Evolutionary conservation across 2,113 vertebrate species (phyloP).

Genomic region (western clawed frog (Xenopus tropicalis)): UCB_Xtro_10.0 CM004443.2:24648001-24648500

Average conservation of each 20-base stretch:
- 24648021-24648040: too few relatives aligned
- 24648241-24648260: slow-evolving; percentile 18
- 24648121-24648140: too few relatives aligned
- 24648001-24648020: too few relatives aligned
- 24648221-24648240: background rate
- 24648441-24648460: slow-evolving; percentile 57
- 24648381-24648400: slow-evolving; percentile 54
- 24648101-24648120: too few relatives aligned
- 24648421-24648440: slow-evolving; percentile 50
- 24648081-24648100: too few relatives aligned
- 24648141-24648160: too few relatives aligned
- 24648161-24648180: too few relatives aligned
- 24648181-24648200: background rate
- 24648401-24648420: slow-evolving; percentile 62
- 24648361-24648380: slow-evolving; percentile 55
- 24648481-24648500: slow-evolving; percentile 15
- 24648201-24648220: slow-evolving; percentile 1
- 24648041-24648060: too few relatives aligned
- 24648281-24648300: background rate
- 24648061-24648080: too few relatives aligned
- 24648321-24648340: slow-evolving; percentile 20
- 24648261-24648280: background rate
- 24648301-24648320: background rate
- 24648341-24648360: slow-evolving; percentile 57
- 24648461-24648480: slow-evolving; percentile 47